Percentiles rank a stretch among this genome's conserved stretches.
Evolutionary conservation across 2,797 vertebrate species (phyloP).

Genomic region (Lerista edwardsae): DNA sequence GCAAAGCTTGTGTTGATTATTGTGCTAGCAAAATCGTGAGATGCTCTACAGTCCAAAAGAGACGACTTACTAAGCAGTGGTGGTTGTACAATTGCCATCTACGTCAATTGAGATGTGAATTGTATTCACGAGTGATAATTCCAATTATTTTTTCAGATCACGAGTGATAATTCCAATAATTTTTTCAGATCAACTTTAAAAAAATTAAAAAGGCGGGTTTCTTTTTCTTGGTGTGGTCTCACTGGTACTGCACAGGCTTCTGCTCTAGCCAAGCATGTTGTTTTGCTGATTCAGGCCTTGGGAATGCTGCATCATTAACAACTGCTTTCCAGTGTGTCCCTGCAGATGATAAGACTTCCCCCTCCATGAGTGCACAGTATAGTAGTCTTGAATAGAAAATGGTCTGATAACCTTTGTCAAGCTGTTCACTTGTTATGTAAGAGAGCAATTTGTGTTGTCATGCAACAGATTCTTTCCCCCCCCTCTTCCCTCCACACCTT

Average conservation of each 20-base stretch:
- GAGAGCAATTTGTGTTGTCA: conserved; percentile 49
- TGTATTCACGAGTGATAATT: conserved; percentile 19
- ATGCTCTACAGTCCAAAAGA: conserved; percentile 59
- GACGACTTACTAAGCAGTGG: conserved; percentile 22
- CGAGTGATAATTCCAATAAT: neutral
- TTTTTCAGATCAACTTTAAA: conserved; percentile 22
- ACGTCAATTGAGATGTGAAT: conserved; percentile 9
- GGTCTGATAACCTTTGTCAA: conserved; percentile 57
- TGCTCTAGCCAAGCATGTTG: conserved; percentile 80
- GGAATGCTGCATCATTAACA: conserved; percentile 81
- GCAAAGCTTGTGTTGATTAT: conserved; percentile 71
- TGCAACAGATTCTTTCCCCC: neutral
- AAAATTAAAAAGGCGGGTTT: conserved; percentile 31
- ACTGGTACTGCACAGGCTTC: conserved; percentile 76
- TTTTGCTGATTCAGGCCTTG: conserved; percentile 78
- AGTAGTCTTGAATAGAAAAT: conserved; percentile 70
- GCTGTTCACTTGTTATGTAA: neutral
- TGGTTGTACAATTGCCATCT: conserved; percentile 53
- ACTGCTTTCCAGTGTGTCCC: conserved; percentile 74
- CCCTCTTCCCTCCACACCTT: neutral
- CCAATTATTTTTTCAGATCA: conserved; percentile 18
- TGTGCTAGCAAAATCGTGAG: conserved; percentile 67
- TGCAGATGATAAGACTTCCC: conserved; percentile 66
- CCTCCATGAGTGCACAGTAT: conserved; percentile 55
- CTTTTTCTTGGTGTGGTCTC: conserved; percentile 51